These are phyloP conservation scores for Catagonus wagneri DNA, from an alignment of 2,113 vertebrate species.

Conservation along the genomic window DNA sequence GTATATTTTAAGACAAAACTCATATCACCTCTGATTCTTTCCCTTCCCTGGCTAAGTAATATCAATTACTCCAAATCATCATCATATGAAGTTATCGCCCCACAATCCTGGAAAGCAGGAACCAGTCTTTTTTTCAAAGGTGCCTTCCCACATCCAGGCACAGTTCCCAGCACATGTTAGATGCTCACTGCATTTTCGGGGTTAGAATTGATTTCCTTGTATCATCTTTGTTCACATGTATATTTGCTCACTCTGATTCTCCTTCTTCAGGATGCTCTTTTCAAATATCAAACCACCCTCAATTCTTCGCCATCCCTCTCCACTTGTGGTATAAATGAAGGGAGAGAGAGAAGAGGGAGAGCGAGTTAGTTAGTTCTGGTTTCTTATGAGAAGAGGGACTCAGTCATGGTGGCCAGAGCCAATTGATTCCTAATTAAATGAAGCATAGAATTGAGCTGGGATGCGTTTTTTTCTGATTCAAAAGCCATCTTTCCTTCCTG, in stretches of 20 bases:
- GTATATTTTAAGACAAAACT: not conserved
- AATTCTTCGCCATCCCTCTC: not conserved
- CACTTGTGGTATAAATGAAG: not conserved
- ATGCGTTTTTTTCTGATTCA: slow-evolving; percentile 74
- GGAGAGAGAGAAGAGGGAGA: not conserved
- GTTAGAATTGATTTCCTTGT: not conserved
- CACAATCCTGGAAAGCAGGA: not conserved
- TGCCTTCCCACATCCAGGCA: not conserved
- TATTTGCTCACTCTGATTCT: slow-evolving; percentile 26
- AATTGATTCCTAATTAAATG: slow-evolving; percentile 76
- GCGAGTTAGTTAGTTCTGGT: not conserved
- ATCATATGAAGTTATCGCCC: not conserved
- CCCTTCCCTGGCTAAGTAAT: slow-evolving; percentile 10
- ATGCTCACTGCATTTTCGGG: not conserved
- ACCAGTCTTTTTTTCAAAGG: not conserved
- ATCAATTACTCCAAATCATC: not conserved
- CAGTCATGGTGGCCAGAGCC: slow-evolving; percentile 55
- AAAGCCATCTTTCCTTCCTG: slow-evolving; percentile 57
- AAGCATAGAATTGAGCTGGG: slow-evolving; percentile 46
- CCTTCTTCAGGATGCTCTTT: not conserved
- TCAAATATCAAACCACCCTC: slow-evolving; percentile 9
- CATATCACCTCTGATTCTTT: not conserved
- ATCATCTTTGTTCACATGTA: not conserved
- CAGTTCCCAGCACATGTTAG: not conserved
- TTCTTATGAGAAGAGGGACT: slow-evolving; percentile 53